These are phyloP conservation scores for Paracanthobrama guichenoti DNA, from an alignment of 2,113 vertebrate species.

Conservation along the genomic window DNA sequence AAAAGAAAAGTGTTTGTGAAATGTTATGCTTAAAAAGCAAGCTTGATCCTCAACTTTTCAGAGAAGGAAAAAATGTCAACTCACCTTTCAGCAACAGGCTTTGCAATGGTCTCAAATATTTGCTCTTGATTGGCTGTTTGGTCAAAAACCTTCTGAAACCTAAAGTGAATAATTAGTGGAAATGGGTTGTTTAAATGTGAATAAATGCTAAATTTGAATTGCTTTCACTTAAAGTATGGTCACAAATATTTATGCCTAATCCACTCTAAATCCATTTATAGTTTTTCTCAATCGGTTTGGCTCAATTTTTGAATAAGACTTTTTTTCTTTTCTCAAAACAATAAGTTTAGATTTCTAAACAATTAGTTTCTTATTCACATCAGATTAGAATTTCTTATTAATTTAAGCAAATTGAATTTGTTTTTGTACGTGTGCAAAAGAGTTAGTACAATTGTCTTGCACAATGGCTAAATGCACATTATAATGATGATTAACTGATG, in stretches of 20 bases:
- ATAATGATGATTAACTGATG: too few species aligned
- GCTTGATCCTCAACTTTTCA: not conserved
- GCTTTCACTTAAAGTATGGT: not conserved
- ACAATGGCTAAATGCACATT: too few species aligned
- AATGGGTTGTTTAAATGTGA: not conserved
- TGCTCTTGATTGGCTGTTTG: constrained; percentile 87
- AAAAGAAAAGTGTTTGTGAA: not conserved
- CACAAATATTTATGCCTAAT: not conserved
- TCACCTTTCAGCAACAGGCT: constrained; percentile 94
- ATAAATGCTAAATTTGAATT: not conserved
- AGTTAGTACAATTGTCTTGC: too few species aligned
- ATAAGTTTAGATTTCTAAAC: too few species aligned
- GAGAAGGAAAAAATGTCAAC: constrained; percentile 33
- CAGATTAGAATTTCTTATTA: too few species aligned
- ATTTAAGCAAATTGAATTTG: too few species aligned
- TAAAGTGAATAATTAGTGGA: constrained; percentile 56
- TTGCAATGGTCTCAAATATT: constrained; percentile 89
- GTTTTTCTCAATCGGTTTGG: too few species aligned
- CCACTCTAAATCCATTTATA: not conserved
- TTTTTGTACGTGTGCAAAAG: too few species aligned
- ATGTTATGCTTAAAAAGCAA: not conserved
- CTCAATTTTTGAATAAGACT: too few species aligned
- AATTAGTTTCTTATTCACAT: too few species aligned
- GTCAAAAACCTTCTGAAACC: constrained; percentile 95
- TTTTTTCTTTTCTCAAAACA: too few species aligned